phyloP scores from a whole-genome alignment of 2,888 invertebrate species.

The Lysandra coridon region DNA sequence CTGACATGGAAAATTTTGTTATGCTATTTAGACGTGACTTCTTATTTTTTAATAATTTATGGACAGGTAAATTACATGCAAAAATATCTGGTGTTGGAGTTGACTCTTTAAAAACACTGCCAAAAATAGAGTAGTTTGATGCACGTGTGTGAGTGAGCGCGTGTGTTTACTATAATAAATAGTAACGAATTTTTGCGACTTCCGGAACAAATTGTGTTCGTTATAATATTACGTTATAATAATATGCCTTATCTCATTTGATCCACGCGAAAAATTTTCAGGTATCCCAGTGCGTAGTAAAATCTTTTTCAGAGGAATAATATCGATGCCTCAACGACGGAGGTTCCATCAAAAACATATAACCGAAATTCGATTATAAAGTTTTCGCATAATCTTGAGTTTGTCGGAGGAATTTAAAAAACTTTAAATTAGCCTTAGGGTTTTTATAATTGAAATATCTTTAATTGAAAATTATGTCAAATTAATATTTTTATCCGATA shows the following conservation, averaged over 20 bases:
- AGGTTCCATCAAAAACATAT: conserved; percentile 22
- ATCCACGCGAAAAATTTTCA: not conserved
- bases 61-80: no score
- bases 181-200: no score
- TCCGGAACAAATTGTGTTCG: no score
- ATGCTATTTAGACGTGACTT: no score
- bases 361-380: conserved; percentile 29
- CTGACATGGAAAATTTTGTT: no score
- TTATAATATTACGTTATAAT: not conserved
- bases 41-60: no score
- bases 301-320: conserved; percentile 21
- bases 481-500: no score
- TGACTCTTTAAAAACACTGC: no score
- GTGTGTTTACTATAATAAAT: no score
- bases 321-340: conserved; percentile 23
- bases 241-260: not conserved
- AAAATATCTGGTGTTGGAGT: no score
- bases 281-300: conserved; percentile 12
- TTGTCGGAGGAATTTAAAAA: not conserved
- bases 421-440: not conserved
- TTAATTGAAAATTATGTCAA: not conserved
- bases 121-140: no score
- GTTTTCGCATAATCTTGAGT: conserved; percentile 17
- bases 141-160: no score
- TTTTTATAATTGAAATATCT: not conserved